A percentile compares a stretch with the other conserved stretches of the same genome.
Evolutionary conservation across 2,797 vertebrate genomes (phyloP).

Genomic region (Knipowitschia caucasica): DNA sequence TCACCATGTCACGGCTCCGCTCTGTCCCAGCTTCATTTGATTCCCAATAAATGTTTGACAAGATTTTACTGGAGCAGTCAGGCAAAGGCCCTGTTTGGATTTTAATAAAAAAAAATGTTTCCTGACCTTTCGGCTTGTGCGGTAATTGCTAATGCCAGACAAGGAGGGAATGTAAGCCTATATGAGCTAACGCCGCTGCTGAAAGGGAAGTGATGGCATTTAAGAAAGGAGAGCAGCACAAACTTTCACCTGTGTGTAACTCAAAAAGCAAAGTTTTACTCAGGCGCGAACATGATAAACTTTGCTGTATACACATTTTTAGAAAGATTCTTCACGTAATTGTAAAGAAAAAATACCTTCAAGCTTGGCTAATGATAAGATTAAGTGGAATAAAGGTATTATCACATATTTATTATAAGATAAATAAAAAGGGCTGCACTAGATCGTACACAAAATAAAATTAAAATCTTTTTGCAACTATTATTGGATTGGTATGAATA

Average conservation of each 20-base stretch:
- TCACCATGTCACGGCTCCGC: conserved; percentile 44
- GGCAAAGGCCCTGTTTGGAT: conserved; percentile 55
- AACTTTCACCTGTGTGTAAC: conserved; percentile 15
- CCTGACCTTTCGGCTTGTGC: conserved; percentile 72
- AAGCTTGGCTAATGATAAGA: too few relatives aligned
- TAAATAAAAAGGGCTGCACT: too few relatives aligned
- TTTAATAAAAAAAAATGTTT: conserved; percentile 77
- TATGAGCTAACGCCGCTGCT: conserved; percentile 33
- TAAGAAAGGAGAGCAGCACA: conserved; percentile 13
- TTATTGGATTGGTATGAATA: too few relatives aligned
- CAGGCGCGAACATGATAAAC: not conserved
- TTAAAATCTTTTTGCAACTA: too few relatives aligned
- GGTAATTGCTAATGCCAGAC: conserved; percentile 78
- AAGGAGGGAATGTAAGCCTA: conserved; percentile 64
- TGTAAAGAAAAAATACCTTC: too few relatives aligned
- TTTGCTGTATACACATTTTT: not conserved
- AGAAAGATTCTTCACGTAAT: not conserved
- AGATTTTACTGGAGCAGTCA: conserved; percentile 56
- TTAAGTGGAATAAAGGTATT: too few relatives aligned
- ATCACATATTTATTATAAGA: too few relatives aligned
- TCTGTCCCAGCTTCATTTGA: conserved; percentile 56
- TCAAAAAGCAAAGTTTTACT: conserved; percentile 1
- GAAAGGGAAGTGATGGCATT: conserved; percentile 33
- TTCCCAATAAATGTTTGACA: conserved; percentile 67
- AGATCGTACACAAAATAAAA: too few relatives aligned